Base-by-base conservation (phyloP, 2,888 invertebrate genomes). In the Autographa gamma region DNA sequence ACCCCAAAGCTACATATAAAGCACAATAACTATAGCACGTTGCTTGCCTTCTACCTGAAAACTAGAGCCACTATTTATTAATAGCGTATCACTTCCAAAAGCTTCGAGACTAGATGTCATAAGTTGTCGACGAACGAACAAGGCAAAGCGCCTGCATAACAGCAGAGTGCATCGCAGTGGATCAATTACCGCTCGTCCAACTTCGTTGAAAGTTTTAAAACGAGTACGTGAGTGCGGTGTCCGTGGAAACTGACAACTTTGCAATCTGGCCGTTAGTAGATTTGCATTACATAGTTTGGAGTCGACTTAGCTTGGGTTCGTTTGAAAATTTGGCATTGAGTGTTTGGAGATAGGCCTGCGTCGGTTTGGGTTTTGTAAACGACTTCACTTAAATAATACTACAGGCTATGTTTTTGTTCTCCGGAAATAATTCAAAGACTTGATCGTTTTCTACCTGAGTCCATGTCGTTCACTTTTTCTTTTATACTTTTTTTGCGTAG, bases 121-220 rank as follows among this genome's bases (percentile, higher is more conserved):
- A 79, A 61, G 71, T 84, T 74, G 80, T 73, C 79, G 65, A 73
- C 65, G 43, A 83, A 85, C 86, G 88, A 89, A 89, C 87, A 88
- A 87, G 69, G 79, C 86, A 80, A 85, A 83, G 76, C 75, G 77
- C 71, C 80, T 81, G 78, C 83, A 85, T 85, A 81, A 85, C 83
- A 84, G 80, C 80, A 79, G 82, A 89, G 88, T 90, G 90, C 88
- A 90, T 85, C 82, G 67, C 80, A 65, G 64, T 73, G 82, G 88
- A 88, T 91, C 90, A 87, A 89, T 92, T 90, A 90, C 87, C 70
- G 67, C 79, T 80, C 82, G 80, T 71, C 73, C 79, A 88, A 88
- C 85, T 87, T 82, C 66, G 72, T 71, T 67, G 81, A 77, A 91
- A 91, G 89, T 92, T 93, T 88, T 91, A 88, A 90, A 92, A 88